Evolutionary conservation across 2,888 invertebrate species (phyloP).

Genomic region (Lissonota sp.): DNA sequence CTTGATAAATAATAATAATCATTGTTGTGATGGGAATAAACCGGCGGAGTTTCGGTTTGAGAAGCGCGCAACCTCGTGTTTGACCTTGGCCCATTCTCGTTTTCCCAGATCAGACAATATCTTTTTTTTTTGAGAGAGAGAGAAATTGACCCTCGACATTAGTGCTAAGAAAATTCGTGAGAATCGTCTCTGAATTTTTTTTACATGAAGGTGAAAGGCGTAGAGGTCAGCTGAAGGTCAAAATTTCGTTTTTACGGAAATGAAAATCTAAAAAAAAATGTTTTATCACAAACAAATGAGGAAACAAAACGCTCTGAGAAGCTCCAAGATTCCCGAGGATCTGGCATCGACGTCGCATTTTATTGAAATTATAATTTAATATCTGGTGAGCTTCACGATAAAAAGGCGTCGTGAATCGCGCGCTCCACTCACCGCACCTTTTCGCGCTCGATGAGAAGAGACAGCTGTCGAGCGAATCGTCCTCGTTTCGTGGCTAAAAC

Average conservation of each 20-base stretch:
- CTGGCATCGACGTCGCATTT: constrained; percentile 26
- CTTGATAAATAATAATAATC: too few relatives aligned
- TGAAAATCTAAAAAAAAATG: constrained; percentile 8
- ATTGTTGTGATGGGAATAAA: too few relatives aligned
- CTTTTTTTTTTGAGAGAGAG: too few relatives aligned
- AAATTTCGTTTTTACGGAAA: too few relatives aligned
- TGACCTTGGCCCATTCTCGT: constrained; percentile 59
- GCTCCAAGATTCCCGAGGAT: constrained; percentile 13
- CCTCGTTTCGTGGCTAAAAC: constrained; percentile 16
- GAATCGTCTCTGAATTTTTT: too few relatives aligned
- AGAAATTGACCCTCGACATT: too few relatives aligned
- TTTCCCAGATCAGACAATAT: constrained; percentile 24
- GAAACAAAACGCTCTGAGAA: constrained; percentile 6
- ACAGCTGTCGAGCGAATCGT: constrained; percentile 47
- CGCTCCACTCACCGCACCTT: constrained; percentile 32
- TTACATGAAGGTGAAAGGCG: too few relatives aligned
- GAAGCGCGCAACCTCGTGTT: too few relatives aligned
- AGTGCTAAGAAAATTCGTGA: neutral
- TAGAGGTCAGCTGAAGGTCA: too few relatives aligned
- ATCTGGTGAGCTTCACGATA: constrained; percentile 41
- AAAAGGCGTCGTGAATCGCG: neutral
- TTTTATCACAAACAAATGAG: constrained; percentile 1
- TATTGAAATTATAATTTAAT: constrained; percentile 65
- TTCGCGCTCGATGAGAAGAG: neutral
- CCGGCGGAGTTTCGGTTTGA: too few relatives aligned